Evolutionary conservation across 2,113 vertebrate genomes (phyloP).

Genomic region (Lepus europaeus): DNA sequence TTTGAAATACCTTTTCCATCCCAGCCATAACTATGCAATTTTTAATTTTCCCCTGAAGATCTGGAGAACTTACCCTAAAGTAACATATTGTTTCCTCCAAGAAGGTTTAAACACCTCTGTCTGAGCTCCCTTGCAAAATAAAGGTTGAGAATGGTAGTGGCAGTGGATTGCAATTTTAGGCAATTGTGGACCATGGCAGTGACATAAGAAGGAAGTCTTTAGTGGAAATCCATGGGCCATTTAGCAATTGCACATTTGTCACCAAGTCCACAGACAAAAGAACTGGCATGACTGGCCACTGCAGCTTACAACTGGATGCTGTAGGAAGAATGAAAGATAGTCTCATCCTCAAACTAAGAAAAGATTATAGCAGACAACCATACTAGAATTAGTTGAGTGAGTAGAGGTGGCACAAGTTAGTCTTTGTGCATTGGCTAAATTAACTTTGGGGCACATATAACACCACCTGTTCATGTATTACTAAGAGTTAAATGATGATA

Average conservation of each 20-base stretch:
- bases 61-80: background rate
- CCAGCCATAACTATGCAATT: background rate
- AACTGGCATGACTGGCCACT: background rate
- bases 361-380: too few species aligned
- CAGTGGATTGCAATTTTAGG: background rate
- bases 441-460: background rate
- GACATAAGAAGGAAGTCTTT: background rate
- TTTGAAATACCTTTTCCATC: background rate
- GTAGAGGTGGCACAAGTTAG: background rate
- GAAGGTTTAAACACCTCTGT: background rate
- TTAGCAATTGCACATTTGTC: background rate
- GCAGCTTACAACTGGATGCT: too few species aligned
- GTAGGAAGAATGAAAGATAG: background rate
- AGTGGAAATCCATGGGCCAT: too few species aligned
- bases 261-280: background rate
- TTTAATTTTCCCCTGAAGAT: background rate
- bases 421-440: background rate
- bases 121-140: background rate
- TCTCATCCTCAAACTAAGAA: background rate
- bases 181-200: background rate
- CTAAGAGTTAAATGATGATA: background rate
- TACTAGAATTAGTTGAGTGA: too few species aligned
- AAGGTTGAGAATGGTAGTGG: background rate
- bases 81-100: background rate
- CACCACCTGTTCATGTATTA: background rate